Base-by-base conservation (phyloP, 2,113 vertebrate species). In the Dicaeum eximium region DNA sequence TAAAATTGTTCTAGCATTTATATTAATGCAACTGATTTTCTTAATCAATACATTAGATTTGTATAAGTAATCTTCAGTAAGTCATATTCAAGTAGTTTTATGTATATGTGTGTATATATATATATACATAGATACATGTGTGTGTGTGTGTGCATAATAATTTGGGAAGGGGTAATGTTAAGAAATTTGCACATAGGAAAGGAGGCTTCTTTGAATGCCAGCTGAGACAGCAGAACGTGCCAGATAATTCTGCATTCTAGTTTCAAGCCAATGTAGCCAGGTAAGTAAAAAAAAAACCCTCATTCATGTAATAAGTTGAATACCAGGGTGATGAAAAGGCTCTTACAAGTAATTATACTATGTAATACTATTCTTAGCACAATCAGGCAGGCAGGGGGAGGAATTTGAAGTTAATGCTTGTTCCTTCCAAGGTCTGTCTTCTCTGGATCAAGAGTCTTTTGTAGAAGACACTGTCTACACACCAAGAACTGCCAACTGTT, bases 41-140 rank as follows among this genome's bases (percentile, higher is more conserved):
- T 50, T 78, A 77, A 86, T 80, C 58, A 57, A 18, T 72, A 45
- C 27, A 11, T 85, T 13, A 13, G 51, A 53, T 72, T 87, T 11
- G 0, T 64, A 13, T 50, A 80, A 74, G 14, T 86, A 61, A 45
- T 78, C 77, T 31, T 72, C 37, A 56, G 0, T 66, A 83, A 84
- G 28, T 66, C 10, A 37, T 64, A 50, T 35, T 79, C 22, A 83
- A 54, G 22, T 48, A 10, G 33, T 62, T 48, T 40, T 48, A 6
- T 47, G 15, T 53, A 6, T 45, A 11, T 15, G 7, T 42, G 5
- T 86, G 2, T 66, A 4, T 64, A 4, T 10, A 6, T 25, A 18
- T 13, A 25, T 8, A n/a, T 4, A n/a, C 1, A 37, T 2, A 21
- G 5, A 16, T 11, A 5, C 7, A 1, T 12, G 5, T 5, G 7